Evolutionary conservation across 2,888 invertebrate species (phyloP).

Genomic region (Zelleria hepariella): DNA sequence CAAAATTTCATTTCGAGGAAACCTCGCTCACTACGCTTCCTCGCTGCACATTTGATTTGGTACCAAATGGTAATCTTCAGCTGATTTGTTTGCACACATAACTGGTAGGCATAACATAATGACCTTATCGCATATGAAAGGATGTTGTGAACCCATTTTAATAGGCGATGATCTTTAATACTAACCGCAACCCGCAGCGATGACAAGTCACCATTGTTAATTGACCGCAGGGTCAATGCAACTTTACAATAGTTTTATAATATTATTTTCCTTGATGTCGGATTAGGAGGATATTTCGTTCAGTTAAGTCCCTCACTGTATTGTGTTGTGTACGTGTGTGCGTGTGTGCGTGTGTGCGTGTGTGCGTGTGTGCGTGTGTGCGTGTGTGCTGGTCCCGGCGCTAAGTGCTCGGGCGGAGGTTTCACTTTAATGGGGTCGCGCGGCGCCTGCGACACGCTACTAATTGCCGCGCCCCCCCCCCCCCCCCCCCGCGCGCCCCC

Average conservation of each 20-base stretch:
- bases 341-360: not conserved
- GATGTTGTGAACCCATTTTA: not conserved
- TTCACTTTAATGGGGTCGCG: conserved; percentile 1
- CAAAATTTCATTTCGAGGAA: too few species aligned
- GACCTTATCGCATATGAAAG: not conserved
- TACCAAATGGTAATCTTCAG: too few species aligned
- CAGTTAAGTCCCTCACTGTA: too few species aligned
- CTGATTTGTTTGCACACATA: too few species aligned
- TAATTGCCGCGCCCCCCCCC: conserved; percentile 21
- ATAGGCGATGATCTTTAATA: not conserved
- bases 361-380: conserved; percentile 3
- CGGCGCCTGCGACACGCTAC: conserved; percentile 15
- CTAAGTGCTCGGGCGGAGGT: conserved; percentile 22
- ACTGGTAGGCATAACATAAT: too few species aligned
- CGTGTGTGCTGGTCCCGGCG: conserved; percentile 5
- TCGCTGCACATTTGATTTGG: too few species aligned
- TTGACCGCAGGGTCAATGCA: not conserved
- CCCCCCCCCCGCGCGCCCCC: not conserved
- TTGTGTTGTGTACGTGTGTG: not conserved
- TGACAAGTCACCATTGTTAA: not conserved
- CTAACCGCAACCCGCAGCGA: not conserved
- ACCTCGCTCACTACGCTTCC: too few species aligned
- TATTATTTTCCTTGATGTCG: too few species aligned
- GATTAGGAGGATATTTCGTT: too few species aligned
- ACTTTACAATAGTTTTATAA: not conserved